Evolutionary conservation across 2,113 vertebrate genomes (phyloP), one percentile per base, ranked within the genome.

Genomic region (Indicator maculatus): DNA sequence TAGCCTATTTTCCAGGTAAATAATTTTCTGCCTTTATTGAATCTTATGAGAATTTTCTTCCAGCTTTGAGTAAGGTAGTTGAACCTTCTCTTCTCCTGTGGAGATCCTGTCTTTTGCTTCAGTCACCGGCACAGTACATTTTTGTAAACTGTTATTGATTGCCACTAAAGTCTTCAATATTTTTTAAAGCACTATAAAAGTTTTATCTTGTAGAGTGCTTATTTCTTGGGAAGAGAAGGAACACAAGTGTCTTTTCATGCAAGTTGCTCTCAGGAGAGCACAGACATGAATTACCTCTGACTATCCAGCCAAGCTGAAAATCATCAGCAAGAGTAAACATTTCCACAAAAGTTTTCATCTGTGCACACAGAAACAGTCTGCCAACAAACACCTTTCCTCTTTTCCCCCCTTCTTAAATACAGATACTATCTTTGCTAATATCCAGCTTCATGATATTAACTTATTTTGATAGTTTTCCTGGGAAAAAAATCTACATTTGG

Each of bases 11-110:
- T 95, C 94, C 89, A 94, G 69, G 85, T 52, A 69, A 84, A 79
- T 95, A 71, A 39, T 5, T 90, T 96, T 88, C 67, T 86, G 24
- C 31, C 52, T 88, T 91, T 95, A 95, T 82, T 94, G 78, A 73
- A 53, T 41, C 79, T 81, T 76, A 81, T 39, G 89, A 86, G 86
- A 92, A 82, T 91, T 93, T 83, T 86, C 52, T 91, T 80, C 36
- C 78, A 87, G 28, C 38, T 93, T 73, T 90, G 31, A 91, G 86
- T 93, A 90, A 92, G 39, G 73, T 78, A 88, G 53, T 27, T 4
- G 27, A 90, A 79, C 5, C 30, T 88, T 85, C 45, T 44, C 27
- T 70, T 94, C 66, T 81, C 58, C 41, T 86, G 15, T n/a, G n/a
- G 61, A 74, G 71, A 83, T 73, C 47, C 61, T 56, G 27, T 76